A percentile compares a stretch with the other conserved stretches of the same genome.
Evolutionary conservation across 2,113 vertebrate species (phyloP).

Genomic region (Sigmodon hispidus): DNA sequence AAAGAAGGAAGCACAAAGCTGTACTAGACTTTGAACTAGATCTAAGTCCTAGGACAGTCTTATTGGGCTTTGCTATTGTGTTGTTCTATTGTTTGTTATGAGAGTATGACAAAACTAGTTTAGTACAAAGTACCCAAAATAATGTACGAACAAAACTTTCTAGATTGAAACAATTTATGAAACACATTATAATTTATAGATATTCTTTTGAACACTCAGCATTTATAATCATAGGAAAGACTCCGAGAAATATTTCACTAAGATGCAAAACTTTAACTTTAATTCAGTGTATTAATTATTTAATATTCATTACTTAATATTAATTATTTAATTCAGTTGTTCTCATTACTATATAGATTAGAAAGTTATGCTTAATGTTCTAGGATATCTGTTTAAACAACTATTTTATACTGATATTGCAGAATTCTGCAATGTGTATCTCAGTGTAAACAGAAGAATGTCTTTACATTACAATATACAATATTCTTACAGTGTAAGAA

Average conservation of each 20-base stretch:
- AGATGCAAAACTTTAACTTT: conserved; percentile 23
- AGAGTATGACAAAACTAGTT: background rate
- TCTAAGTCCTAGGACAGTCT: background rate
- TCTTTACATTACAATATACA: background rate
- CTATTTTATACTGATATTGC: background rate
- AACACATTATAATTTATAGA: background rate
- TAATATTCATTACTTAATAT: background rate
- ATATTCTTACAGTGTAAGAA: background rate
- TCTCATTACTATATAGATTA: conserved; percentile 13
- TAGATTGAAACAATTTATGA: background rate
- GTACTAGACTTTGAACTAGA: background rate
- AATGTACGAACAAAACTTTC: background rate
- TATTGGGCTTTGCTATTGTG: background rate
- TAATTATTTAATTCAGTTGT: background rate
- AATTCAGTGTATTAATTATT: conserved; percentile 27
- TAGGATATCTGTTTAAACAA: background rate
- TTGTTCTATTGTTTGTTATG: background rate
- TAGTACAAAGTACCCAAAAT: background rate
- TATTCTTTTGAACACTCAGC: background rate
- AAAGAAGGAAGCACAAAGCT: background rate
- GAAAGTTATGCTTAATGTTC: background rate
- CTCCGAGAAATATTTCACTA: background rate
- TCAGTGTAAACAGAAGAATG: background rate
- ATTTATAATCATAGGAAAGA: background rate
- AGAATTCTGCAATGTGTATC: background rate